Evolutionary conservation across 2,797 vertebrate genomes (phyloP), one percentile per base, ranked within the genome.

Genomic region (Erethizon dorsatum): DNA sequence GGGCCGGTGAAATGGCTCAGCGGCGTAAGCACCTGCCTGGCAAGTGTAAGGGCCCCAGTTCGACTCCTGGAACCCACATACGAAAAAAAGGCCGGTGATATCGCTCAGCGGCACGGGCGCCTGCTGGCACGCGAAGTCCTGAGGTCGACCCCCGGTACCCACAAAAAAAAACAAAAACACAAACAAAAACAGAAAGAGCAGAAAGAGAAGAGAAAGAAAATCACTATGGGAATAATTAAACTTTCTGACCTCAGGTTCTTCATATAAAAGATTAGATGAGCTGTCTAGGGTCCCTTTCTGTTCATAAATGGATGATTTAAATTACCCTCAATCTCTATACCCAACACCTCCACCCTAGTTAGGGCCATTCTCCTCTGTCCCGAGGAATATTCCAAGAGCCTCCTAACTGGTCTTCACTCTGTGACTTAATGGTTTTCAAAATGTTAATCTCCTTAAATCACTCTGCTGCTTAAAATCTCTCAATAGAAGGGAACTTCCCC

Each of bases 211-310:
- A 56, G 28, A 89, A 77, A 82, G 73, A 73, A 94, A 79, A 73
- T 18, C 10, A 52, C 13, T 45, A n/a, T 15, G 18, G 79, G 47
- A 88, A 45, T 79, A 88, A 7, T 92, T 83, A 96, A 91, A 54
- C 33, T 80, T n/a, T 90, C 22, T 65, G 91, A 87, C 77, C 65
- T 96, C 85, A 63, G 75, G 75, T 18, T 93, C 50, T 88, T 82
- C 69, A 31, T 57, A 61, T 37, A n/a, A 63, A 79, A 69, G 15
- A 92, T 75, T 52, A 90, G 69, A 52, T 8, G 31, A 88, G 56
- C 22, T 14, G 5, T 47, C 54, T 80, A 77, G 71, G 18, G 8
- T 61, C 37, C 59, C 26, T 90, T 79, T 94, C 41, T 28, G n/a
- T 83, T 71, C 8, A 18, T 83, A 84, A 87, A 4, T 61, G 63